phyloP scores from a whole-genome alignment of 2,113 vertebrate species.

The cattle (Bos taurus) region ARS-UCD2.0 NC_037345.1:8697501-8698000 shows the following conservation, averaged over 20 bases:
- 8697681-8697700: background rate
- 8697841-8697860: background rate
- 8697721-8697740: background rate
- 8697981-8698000: background rate
- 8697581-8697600: background rate
- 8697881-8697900: background rate
- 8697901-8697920: background rate
- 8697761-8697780: background rate
- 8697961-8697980: background rate
- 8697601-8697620: background rate
- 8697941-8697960: background rate
- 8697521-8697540: background rate
- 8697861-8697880: background rate
- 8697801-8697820: background rate
- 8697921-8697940: background rate
- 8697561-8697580: background rate
- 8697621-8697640: background rate
- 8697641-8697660: background rate
- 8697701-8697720: background rate
- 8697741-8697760: background rate
- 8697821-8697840: background rate
- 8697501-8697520: background rate
- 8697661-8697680: background rate
- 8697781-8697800: background rate
- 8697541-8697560: background rate